These are phyloP conservation scores for Catharus minimus DNA, from an alignment of 2,113 vertebrate species.

Conservation along the genomic window DNA sequence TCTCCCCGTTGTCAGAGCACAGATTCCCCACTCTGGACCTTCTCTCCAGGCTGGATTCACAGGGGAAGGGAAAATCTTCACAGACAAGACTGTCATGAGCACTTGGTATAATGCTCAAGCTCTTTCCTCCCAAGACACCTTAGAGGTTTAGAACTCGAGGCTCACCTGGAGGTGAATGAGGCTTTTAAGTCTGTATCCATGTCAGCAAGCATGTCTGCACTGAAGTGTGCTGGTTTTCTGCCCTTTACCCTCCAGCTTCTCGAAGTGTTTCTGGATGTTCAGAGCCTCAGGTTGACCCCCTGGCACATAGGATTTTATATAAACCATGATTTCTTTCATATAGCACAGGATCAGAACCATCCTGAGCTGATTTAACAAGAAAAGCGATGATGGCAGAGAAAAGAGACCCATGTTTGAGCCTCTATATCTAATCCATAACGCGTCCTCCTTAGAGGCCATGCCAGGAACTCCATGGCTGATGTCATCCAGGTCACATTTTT, in stretches of 20 bases:
- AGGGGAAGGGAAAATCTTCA: neutral
- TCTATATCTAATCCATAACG: rapidly evolving
- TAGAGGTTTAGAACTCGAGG: rapidly evolving
- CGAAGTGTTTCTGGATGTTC: neutral
- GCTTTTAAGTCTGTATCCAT: neutral
- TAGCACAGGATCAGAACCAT: neutral
- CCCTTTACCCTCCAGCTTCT: neutral
- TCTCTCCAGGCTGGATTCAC: neutral
- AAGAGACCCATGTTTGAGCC: neutral
- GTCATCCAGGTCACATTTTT: neutral
- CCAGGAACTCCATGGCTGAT: neutral
- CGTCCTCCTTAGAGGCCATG: neutral
- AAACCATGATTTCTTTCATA: rapidly evolving
- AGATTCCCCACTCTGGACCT: neutral
- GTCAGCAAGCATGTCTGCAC: neutral
- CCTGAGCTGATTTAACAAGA: neutral
- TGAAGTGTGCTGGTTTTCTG: neutral
- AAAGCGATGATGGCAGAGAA: neutral
- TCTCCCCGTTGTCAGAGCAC: neutral
- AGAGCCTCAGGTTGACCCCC: neutral
- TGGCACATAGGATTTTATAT: rapidly evolving
- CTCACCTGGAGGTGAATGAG: rapidly evolving
- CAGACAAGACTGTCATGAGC: neutral
- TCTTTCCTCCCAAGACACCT: neutral
- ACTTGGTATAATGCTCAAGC: neutral